phyloP scores from a whole-genome alignment of 53 echinoderm and acorn worm genomes.

The Astropecten irregularis region DNA sequence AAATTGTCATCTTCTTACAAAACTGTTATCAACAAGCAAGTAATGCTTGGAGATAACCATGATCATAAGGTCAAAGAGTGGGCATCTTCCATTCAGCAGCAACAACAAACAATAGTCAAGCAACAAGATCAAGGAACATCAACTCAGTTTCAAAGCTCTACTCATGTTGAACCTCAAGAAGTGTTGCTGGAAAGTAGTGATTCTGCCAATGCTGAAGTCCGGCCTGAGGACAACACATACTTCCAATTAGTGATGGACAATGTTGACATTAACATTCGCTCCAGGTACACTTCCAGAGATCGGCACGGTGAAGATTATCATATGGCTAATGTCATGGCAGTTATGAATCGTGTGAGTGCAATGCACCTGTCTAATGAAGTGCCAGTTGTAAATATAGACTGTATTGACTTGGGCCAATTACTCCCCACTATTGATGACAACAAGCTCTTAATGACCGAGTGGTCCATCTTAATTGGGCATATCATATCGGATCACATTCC shows the following conservation, averaged over 20 bases:
- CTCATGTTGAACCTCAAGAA: neutral
- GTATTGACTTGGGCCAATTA: slow-evolving; percentile 9
- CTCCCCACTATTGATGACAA: slow-evolving; percentile 39
- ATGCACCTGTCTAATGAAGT: slow-evolving; percentile 25
- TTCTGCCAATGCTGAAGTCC: neutral
- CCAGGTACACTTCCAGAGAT: slow-evolving; percentile 32
- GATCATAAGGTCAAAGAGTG: slow-evolving; percentile 16
- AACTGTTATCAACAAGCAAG: neutral
- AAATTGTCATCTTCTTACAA: neutral
- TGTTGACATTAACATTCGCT: slow-evolving; percentile 4
- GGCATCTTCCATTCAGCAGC: neutral
- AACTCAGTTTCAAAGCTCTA: neutral
- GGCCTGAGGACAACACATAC: neutral
- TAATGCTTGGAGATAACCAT: slow-evolving; percentile 1
- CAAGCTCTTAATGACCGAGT: slow-evolving; percentile 14
- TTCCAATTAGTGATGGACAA: slow-evolving; percentile 44
- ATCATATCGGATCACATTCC: slow-evolving; percentile 48
- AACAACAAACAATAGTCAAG: neutral
- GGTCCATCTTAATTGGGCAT: slow-evolving; percentile 50
- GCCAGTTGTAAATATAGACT: neutral
- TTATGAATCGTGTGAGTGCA: slow-evolving; percentile 5
- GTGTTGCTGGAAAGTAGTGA: neutral
- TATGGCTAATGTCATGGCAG: slow-evolving; percentile 31
- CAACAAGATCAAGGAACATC: neutral
- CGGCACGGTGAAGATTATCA: slow-evolving; percentile 15